Evolutionary conservation across 2,113 vertebrate genomes (phyloP), one percentile per base, ranked within the genome.

Genomic region (Sebastes schlegelii): DNA sequence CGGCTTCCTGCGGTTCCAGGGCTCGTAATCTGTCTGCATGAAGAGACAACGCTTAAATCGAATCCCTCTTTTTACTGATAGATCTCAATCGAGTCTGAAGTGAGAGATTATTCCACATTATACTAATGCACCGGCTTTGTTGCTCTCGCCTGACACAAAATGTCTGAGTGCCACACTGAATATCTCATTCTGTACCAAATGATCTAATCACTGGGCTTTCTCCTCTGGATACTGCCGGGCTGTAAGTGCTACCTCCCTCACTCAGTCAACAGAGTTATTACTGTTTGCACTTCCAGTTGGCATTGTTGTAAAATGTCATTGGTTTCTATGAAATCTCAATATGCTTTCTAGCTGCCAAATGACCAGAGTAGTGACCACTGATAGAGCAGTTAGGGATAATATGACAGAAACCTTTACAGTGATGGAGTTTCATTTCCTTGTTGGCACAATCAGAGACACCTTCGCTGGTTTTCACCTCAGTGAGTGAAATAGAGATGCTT

Each of bases 311-410:
- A 84, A 91, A 86, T 85, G 79, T 84, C 79, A 71, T 60, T 14
- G 49, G 74, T 78, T 80, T 77, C 48, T 52, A 64, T 83, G 65
- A 90, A 83, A 86, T 79, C 78, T 84, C 65, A 91, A 84, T 75
- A 69, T 70, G 72, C 70, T 75, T 80, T 67, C 79, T 71, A 58
- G 85, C 80, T 88, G 90, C 92, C 91, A 91, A 91, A 88, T 86
- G 9, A 82, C 82, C 48, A 84, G 76, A 90, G 84, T 74, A 85
- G 85, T 90, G 88, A 89, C 85, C 75, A 70, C 77, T 90, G 86
- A 88, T 77, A 43, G 79, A 85, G 74, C 69, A 21, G 84, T 87
- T 77, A 70, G 76, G 14, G 65, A 46, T 67, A 71, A 74, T 76
- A 17, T 85, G 83, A 87, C 68, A 73, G 48, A 75, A 87, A 71